Base-by-base conservation (phyloP, 2,888 invertebrate species). In the Parnassius orleans region DNA sequence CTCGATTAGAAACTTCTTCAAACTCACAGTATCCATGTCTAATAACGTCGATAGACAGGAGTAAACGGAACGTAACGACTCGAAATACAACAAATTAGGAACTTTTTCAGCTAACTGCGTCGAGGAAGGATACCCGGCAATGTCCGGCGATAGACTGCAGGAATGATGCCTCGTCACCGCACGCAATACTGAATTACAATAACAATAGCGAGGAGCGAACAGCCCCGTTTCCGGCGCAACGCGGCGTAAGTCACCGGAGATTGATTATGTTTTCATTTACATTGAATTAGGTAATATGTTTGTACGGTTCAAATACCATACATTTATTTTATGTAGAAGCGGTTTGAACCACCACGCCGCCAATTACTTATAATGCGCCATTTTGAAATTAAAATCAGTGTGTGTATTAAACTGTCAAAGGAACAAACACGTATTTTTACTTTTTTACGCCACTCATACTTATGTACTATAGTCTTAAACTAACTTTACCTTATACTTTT, bases 151-250 rank as follows among this genome's bases (percentile, higher is more conserved):
- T 12, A 53, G 51, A 71, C 69, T 67, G 63, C 50, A 56, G 63
- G 42, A 44, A 61, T 48, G 56, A 55, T 24, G 19, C 41, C 46
- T 48, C 64, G 66, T 66, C 67, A 60, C 63, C 62, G n/a, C 48
- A 48, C 75, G 81, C 81, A 81, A 80, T 80, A 75, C 76, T 68
- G 77, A 80, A 85, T 87, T 79, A 83, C 72, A 86, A 86, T 84
- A 83, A 86, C 86, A 86, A 87, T 85, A 74, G 69, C 71, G 72
- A 75, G 76, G 72, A 78, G 79, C 80, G 75, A 78, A 78, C 78
- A 75, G 68, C 61, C 69, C 67, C 61, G 75, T 79, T 81, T 88
- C 88, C 88, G 84, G 80, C 72, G 79, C 46, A 12, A 42, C 44
- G 56, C 19, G 71, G 67, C 44, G 54, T 61, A 69, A 72, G 62